phyloP scores from a whole-genome alignment of 2,888 invertebrate genomes.

The Luperina testacea region DNA sequence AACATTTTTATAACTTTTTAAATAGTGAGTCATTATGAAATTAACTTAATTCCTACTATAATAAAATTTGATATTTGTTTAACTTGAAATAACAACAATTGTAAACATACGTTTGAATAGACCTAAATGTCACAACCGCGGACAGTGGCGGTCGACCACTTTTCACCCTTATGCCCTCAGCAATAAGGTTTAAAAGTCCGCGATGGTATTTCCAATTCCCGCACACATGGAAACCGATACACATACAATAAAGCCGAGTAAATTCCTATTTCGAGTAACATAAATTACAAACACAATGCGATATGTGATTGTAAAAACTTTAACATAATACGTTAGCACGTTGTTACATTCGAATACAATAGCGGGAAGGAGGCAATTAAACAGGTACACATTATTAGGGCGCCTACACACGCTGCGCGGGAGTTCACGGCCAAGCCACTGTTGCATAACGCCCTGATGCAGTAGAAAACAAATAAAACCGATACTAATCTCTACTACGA shows the following conservation, averaged over 20 bases:
- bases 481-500: conserved; percentile 62
- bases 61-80: no score
- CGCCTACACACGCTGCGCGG: conserved; percentile 63
- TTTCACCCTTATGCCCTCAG: no score
- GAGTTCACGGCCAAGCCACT: conserved; percentile 81
- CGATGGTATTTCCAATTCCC: neutral
- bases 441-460: conserved; percentile 65
- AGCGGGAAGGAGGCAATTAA: conserved; percentile 78
- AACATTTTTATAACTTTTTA: no score
- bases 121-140: no score
- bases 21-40: no score
- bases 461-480: conserved; percentile 68
- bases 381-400: conserved; percentile 70
- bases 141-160: no score
- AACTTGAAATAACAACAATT: no score
- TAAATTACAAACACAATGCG: conserved; percentile 53
- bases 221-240: neutral
- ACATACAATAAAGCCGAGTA: conserved; percentile 5
- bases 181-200: no score
- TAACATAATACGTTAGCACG: conserved; percentile 60
- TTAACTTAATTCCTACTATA: no score
- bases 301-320: conserved; percentile 57
- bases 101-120: no score
- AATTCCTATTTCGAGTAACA: conserved; percentile 39
- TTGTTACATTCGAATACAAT: conserved; percentile 72